Evolutionary conservation across 2,113 vertebrate genomes (phyloP).

Genomic region (Poicephalus meyeri): DNA sequence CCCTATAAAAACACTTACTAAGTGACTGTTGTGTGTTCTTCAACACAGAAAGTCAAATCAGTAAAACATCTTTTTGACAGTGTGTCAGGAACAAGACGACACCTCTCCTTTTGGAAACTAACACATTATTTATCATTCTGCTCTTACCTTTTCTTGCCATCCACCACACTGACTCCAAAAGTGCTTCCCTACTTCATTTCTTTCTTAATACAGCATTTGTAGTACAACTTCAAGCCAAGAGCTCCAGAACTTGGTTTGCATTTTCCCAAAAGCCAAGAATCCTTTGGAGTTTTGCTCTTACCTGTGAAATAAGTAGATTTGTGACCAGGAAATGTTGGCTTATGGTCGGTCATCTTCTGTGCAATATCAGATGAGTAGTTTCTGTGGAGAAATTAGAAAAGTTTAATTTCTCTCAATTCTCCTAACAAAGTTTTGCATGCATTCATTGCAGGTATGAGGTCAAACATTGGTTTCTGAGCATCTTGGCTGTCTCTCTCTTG

Average conservation of each 20-base stretch:
- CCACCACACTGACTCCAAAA: neutral
- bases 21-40: conserved; percentile 70
- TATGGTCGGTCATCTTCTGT: neutral
- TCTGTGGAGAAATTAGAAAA: neutral
- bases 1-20: conserved; percentile 75
- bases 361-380: neutral
- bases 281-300: neutral
- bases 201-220: neutral
- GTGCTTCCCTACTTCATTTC: neutral
- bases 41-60: conserved; percentile 72
- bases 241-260: neutral
- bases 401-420: neutral
- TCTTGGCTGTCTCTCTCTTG: neutral
- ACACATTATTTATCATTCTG: conserved; percentile 64
- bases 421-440: neutral
- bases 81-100: conserved; percentile 67
- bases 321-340: neutral
- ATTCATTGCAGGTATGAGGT: neutral
- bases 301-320: fast-evolving
- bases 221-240: neutral
- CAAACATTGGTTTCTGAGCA: neutral
- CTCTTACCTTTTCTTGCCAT: conserved; percentile 29
- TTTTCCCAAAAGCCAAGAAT: neutral
- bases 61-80: conserved; percentile 74
- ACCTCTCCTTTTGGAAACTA: conserved; percentile 65